Conservation (phyloP, 2,113 vertebrate species). For the Rhea americana region DNA sequence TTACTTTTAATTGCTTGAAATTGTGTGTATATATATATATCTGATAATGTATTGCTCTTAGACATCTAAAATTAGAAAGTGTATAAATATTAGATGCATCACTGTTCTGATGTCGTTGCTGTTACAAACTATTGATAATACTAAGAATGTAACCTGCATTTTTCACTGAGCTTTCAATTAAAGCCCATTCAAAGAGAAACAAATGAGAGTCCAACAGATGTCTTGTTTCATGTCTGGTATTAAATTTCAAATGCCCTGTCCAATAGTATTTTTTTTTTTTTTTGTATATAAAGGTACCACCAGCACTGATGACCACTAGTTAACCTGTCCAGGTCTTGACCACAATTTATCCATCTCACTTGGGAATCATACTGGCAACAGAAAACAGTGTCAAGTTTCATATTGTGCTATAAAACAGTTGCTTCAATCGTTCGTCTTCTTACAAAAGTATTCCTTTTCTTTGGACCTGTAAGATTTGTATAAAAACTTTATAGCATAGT, state of each 20-base stretch:
- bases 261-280: conserved; percentile 41
- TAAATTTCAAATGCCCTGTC: conserved; percentile 68
- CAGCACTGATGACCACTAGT: conserved; percentile 57
- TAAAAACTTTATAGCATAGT: background rate
- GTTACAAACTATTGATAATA: conserved; percentile 76
- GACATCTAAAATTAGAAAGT: conserved; percentile 78
- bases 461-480: background rate
- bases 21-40: conserved; percentile 78
- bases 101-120: conserved; percentile 75
- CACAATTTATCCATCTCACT: conserved; percentile 70
- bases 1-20: conserved; percentile 81
- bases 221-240: conserved; percentile 73
- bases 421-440: background rate
- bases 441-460: conserved; percentile 10
- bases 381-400: conserved; percentile 45
- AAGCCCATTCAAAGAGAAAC: conserved; percentile 80
- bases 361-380: conserved; percentile 55
- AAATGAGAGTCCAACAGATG: conserved; percentile 67
- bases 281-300: conserved; percentile 57
- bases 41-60: conserved; percentile 81
- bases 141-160: conserved; percentile 83
- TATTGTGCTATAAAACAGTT: conserved; percentile 34
- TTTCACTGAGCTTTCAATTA: conserved; percentile 83
- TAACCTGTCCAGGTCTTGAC: conserved; percentile 69
- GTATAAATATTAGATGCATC: conserved; percentile 78